Percentiles rank a stretch among this genome's conserved stretches.
Evolutionary conservation across 2,113 vertebrate species (phyloP).

Genomic region (Notechis scutatus): DNA sequence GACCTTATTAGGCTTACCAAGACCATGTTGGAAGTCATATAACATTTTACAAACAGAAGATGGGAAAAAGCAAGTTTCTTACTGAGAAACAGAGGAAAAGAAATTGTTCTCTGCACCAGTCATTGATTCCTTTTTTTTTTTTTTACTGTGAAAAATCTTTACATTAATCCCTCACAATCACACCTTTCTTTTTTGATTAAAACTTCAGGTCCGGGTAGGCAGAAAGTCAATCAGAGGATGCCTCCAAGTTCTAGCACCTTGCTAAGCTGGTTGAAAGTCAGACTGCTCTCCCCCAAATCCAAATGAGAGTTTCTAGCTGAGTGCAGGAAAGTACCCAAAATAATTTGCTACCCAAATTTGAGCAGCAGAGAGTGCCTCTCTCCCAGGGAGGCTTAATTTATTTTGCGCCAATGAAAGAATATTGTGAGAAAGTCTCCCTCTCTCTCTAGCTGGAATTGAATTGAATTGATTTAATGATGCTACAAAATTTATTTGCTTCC

Average conservation of each 20-base stretch:
- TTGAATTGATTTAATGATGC: not conserved
- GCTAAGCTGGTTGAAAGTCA: not conserved
- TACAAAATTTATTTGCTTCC: not conserved
- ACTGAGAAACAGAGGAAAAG: not conserved
- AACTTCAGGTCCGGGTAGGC: not conserved
- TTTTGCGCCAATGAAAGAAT: not conserved
- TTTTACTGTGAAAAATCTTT: not conserved
- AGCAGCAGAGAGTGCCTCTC: not conserved
- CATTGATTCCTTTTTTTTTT: not conserved
- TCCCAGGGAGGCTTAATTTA: not conserved
- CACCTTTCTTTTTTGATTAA: not conserved
- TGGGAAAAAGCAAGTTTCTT: not conserved
- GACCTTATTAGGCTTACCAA: not conserved
- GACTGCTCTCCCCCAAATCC: not conserved
- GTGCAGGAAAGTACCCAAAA: not conserved
- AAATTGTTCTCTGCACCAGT: not conserved
- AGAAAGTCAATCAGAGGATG: not conserved
- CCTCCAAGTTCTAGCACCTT: too few species aligned
- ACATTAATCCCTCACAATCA: not conserved
- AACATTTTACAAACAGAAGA: not conserved
- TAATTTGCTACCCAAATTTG: not conserved
- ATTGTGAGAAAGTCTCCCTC: not conserved
- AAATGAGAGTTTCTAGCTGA: not conserved
- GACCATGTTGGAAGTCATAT: not conserved
- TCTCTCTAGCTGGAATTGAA: not conserved